A percentile compares a stretch with the other conserved stretches of the same genome.
Conservation (phyloP, 2,888 invertebrate species). For the Fabriciana adippe region DNA sequence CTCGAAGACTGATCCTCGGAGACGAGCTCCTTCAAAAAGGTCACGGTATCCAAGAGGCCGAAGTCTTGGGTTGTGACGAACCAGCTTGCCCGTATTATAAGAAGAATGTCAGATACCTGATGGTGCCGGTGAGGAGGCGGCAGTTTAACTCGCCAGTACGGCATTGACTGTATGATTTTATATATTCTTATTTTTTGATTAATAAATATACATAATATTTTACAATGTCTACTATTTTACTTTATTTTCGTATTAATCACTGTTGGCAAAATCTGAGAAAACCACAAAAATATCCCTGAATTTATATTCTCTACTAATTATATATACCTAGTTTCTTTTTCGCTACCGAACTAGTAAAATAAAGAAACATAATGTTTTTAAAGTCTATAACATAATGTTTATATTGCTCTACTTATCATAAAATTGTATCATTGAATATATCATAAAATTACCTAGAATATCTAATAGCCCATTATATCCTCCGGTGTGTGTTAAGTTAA, state of each 20-base stretch:
- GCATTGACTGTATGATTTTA: slow-evolving; percentile 36
- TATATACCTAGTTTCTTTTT: no score
- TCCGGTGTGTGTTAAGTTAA: no score
- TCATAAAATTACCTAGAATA: no score
- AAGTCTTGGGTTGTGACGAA: slow-evolving; percentile 71
- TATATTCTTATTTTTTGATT: slow-evolving; percentile 17
- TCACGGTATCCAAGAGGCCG: slow-evolving; percentile 56
- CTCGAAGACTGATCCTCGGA: slow-evolving; percentile 62
- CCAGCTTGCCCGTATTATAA: slow-evolving; percentile 76
- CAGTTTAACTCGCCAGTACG: slow-evolving; percentile 58
- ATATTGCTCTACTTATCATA: no score
- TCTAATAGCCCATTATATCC: no score
- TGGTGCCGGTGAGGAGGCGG: slow-evolving; percentile 64
- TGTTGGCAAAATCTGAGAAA: not conserved
- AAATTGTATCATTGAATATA: no score
- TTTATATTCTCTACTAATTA: no score
- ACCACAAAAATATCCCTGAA: no score
- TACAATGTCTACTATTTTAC: not conserved
- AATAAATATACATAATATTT: slow-evolving; percentile 4
- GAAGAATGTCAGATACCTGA: slow-evolving; percentile 65
- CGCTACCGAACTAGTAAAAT: no score
- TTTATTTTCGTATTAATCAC: not conserved
- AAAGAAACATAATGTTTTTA: no score
- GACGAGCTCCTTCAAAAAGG: slow-evolving; percentile 60
- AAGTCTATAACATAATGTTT: no score